Evolutionary conservation across 2,888 invertebrate species (phyloP).

Genomic region (Endotricha flammealis): DNA sequence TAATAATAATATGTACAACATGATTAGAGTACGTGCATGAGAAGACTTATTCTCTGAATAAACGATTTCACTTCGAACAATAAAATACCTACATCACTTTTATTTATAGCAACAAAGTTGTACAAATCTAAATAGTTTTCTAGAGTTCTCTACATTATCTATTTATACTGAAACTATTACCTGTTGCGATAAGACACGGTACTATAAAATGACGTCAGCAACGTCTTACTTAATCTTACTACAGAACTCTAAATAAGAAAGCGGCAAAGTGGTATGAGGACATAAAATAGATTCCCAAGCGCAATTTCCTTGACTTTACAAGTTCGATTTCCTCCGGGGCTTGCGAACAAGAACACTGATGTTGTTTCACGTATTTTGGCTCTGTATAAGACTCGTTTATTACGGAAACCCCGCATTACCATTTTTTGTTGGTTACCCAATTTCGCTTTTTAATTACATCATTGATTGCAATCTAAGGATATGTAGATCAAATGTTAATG

Average conservation of each 20-base stretch:
- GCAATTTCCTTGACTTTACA: slow-evolving; percentile 7
- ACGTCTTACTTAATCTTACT: too few species aligned
- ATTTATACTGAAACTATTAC: too few species aligned
- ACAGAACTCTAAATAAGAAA: slow-evolving; percentile 9
- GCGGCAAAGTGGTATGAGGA: slow-evolving; percentile 14
- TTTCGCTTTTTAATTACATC: not conserved
- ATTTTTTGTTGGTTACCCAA: not conserved
- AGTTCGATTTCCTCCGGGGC: slow-evolving; percentile 23
- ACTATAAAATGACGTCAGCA: too few species aligned
- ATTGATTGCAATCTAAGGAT: not conserved
- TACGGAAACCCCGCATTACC: not conserved
- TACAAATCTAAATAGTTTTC: too few species aligned
- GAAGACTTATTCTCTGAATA: too few species aligned
- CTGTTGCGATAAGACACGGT: too few species aligned
- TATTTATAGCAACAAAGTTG: too few species aligned
- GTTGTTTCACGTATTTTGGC: slow-evolving; percentile 1
- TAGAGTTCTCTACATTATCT: too few species aligned
- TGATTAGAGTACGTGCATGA: too few species aligned
- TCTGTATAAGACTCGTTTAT: not conserved
- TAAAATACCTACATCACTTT: too few species aligned
- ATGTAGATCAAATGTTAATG: not conserved
- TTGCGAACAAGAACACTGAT: slow-evolving; percentile 6
- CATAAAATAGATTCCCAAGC: slow-evolving; percentile 4
- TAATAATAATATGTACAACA: too few species aligned
- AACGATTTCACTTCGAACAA: too few species aligned